phyloP scores from a whole-genome alignment of 2,888 invertebrate genomes.

The Andrena haemorrhoa region DNA sequence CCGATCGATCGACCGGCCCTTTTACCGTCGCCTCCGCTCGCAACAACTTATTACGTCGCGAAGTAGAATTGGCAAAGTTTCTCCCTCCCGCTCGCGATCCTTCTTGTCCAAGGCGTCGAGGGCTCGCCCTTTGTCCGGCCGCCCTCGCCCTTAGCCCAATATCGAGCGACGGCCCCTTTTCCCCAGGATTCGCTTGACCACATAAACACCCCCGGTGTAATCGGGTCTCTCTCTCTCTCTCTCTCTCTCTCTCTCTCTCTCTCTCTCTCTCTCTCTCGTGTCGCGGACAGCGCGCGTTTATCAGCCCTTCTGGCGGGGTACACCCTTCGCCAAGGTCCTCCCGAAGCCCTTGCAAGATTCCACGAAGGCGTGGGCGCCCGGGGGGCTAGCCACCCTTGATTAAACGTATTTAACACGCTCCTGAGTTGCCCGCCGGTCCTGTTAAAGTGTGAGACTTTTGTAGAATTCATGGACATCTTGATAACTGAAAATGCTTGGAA shows the following conservation, averaged over 20 bases:
- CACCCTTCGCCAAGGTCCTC: background rate
- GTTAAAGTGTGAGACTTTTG: too few relatives aligned
- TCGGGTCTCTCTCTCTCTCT: conserved; percentile 34
- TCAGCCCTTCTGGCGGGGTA: conserved; percentile 1
- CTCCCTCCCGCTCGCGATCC: background rate
- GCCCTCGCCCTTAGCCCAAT: conserved; percentile 46
- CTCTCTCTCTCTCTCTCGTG: conserved; percentile 13
- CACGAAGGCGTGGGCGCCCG: background rate
- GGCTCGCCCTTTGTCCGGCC: conserved; percentile 45
- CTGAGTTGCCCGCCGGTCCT: background rate
- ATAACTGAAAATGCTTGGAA: background rate
- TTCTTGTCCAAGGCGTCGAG: background rate
- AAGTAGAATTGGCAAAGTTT: conserved; percentile 33
- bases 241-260: background rate
- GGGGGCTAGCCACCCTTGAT: conserved; percentile 7
- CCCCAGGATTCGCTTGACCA: conserved; percentile 44
- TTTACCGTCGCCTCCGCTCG: conserved; percentile 1
- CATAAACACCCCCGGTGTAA: conserved; percentile 56
- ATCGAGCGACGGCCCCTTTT: conserved; percentile 43
- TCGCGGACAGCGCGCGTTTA: conserved; percentile 31
- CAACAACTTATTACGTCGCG: conserved; percentile 47
- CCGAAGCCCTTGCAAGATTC: conserved; percentile 18
- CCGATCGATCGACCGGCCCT: conserved; percentile 22
- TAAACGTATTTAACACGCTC: conserved; percentile 12
- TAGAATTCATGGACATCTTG: too few relatives aligned